phyloP scores from a whole-genome alignment of 2,888 invertebrate species.

The Archips crataeganus region DNA sequence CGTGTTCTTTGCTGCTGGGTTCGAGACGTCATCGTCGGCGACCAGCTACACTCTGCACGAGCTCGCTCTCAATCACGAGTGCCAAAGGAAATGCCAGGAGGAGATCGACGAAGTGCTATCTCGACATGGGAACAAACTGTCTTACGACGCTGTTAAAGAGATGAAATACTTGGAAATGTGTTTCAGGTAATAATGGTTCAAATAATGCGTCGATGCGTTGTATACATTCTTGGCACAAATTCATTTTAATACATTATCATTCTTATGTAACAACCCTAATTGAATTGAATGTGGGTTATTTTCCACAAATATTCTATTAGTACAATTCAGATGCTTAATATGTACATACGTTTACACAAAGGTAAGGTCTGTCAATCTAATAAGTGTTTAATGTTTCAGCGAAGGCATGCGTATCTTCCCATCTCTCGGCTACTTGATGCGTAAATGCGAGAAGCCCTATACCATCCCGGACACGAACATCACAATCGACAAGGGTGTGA shows the following conservation, averaged over 20 bases:
- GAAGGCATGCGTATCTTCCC: constrained; percentile 49
- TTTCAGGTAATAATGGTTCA: constrained; percentile 8
- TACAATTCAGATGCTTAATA: too few species aligned
- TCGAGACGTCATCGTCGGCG: constrained; percentile 51
- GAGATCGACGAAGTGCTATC: constrained; percentile 49
- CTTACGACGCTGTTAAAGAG: constrained; percentile 50
- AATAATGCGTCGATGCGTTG: not conserved
- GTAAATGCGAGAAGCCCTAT: constrained; percentile 46
- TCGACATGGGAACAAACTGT: constrained; percentile 47
- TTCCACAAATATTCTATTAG: too few species aligned
- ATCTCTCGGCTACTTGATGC: constrained; percentile 46
- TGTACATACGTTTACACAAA: too few species aligned
- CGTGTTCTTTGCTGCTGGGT: constrained; percentile 51
- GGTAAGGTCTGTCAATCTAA: too few species aligned
- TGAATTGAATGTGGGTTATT: too few species aligned
- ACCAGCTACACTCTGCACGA: constrained; percentile 49
- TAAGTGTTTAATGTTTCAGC: constrained; percentile 34
- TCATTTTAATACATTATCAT: not conserved
- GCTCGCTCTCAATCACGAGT: constrained; percentile 47
- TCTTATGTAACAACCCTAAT: too few species aligned
- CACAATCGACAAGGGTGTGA: constrained; percentile 55
- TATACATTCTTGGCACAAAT: not conserved
- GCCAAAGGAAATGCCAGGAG: constrained; percentile 47
- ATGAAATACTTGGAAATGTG: constrained; percentile 49
- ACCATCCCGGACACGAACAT: constrained; percentile 46